Conservation (phyloP, 2,888 invertebrate species). For the Hypena proboscidalis region DNA sequence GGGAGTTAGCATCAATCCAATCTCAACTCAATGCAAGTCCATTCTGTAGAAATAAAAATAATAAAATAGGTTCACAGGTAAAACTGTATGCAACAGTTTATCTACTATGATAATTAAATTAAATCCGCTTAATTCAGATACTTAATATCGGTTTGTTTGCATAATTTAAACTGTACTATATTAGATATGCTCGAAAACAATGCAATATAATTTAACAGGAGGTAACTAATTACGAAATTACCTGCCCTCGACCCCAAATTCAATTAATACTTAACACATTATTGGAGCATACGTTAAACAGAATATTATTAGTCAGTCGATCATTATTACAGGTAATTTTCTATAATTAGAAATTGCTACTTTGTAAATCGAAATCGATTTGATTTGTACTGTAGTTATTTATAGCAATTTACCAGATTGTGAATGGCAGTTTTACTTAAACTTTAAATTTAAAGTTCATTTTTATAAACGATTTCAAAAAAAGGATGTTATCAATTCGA, state of each 20-base stretch:
- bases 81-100: too few relatives aligned
- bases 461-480: too few relatives aligned
- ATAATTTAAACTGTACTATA: not conserved
- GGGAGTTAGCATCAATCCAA: too few relatives aligned
- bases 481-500: too few relatives aligned
- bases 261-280: slow-evolving; percentile 17
- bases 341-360: not conserved
- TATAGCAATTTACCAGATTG: too few relatives aligned
- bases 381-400: too few relatives aligned
- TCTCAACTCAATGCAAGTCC: too few relatives aligned
- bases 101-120: too few relatives aligned
- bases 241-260: slow-evolving; percentile 14
- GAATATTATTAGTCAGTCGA: slow-evolving; percentile 1
- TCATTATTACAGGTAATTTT: not conserved
- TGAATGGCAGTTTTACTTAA: too few relatives aligned
- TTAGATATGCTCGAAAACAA: slow-evolving; percentile 3
- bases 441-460: too few relatives aligned
- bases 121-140: not conserved
- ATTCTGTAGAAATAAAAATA: too few relatives aligned
- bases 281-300: slow-evolving; percentile 12
- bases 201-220: slow-evolving; percentile 11
- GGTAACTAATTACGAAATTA: slow-evolving; percentile 28
- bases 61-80: too few relatives aligned
- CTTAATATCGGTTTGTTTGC: slow-evolving; percentile 3
- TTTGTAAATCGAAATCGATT: not conserved